phyloP scores from a whole-genome alignment of 2,888 invertebrate genomes.

The Amphipyra berbera region DNA sequence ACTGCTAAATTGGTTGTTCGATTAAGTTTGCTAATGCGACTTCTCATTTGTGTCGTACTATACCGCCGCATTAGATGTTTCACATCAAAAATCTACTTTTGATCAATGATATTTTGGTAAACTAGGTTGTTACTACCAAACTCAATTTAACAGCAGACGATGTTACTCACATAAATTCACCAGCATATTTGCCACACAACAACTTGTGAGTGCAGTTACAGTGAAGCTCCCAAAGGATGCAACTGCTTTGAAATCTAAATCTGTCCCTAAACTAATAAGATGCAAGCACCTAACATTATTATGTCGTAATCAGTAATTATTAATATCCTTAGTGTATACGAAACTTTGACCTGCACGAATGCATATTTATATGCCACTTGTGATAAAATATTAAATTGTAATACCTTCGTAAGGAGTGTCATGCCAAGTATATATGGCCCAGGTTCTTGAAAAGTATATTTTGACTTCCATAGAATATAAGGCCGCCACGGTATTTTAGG shows the following conservation, averaged over 20 bases:
- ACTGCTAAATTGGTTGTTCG: too few species aligned
- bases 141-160: background rate
- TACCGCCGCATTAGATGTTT: too few species aligned
- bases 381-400: background rate
- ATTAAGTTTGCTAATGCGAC: too few species aligned
- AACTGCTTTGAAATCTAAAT: conserved; percentile 33
- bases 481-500: conserved; percentile 11
- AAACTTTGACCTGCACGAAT: background rate
- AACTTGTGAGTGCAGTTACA: conserved; percentile 15
- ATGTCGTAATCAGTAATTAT: conserved; percentile 8
- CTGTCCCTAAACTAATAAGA: conserved; percentile 29
- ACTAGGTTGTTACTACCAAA: background rate
- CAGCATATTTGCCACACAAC: conserved; percentile 9
- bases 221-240: conserved; percentile 24
- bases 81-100: too few species aligned
- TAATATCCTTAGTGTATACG: conserved; percentile 1
- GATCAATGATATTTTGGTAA: too few species aligned
- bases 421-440: background rate
- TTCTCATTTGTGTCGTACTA: too few species aligned
- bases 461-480: conserved; percentile 8
- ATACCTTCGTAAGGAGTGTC: background rate
- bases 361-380: conserved; percentile 4
- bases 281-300: conserved; percentile 20
- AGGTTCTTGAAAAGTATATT: conserved; percentile 8
- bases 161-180: background rate